Conservation (phyloP, 2,797 vertebrate genomes). For the Lagocephalus sceleratus region DNA sequence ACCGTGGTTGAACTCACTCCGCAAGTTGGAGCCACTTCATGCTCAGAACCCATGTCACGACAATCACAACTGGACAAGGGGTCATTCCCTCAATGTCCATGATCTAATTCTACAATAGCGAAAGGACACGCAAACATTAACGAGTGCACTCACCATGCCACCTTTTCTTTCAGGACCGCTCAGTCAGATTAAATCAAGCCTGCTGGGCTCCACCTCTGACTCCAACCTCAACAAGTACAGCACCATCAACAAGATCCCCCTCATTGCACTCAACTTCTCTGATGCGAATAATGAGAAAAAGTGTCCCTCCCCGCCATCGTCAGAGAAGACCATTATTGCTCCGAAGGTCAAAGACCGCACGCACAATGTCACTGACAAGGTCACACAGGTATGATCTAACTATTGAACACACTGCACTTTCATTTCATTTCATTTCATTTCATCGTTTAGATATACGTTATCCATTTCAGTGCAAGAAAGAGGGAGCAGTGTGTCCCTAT, state of each 20-base stretch:
- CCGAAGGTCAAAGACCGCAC: constrained; percentile 96
- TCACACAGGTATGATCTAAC: constrained; percentile 98
- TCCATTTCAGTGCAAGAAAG: no score
- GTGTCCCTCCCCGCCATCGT: constrained; percentile 90
- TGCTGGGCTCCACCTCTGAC: constrained; percentile 96
- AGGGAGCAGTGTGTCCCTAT: neutral
- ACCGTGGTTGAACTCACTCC: constrained; percentile 48
- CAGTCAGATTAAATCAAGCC: constrained; percentile 97
- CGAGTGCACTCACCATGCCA: neutral
- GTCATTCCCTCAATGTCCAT: constrained; percentile 14
- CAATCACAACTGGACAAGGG: constrained; percentile 17
- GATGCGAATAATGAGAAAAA: constrained; percentile 94
- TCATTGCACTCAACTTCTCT: constrained; percentile 97
- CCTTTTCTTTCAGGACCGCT: constrained; percentile 82
- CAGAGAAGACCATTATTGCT: constrained; percentile 96
- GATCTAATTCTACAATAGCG: constrained; percentile 9
- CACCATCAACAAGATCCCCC: constrained; percentile 98
- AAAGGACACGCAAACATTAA: neutral
- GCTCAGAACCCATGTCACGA: constrained; percentile 41
- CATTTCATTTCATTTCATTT: neutral
- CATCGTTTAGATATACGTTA: no score
- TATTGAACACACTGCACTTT: neutral
- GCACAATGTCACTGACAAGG: constrained; percentile 97
- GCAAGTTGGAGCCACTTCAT: constrained; percentile 31
- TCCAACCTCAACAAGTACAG: constrained; percentile 98